Base-by-base conservation (phyloP, 2,113 vertebrate species). In the Aspidoscelis tigris region DNA sequence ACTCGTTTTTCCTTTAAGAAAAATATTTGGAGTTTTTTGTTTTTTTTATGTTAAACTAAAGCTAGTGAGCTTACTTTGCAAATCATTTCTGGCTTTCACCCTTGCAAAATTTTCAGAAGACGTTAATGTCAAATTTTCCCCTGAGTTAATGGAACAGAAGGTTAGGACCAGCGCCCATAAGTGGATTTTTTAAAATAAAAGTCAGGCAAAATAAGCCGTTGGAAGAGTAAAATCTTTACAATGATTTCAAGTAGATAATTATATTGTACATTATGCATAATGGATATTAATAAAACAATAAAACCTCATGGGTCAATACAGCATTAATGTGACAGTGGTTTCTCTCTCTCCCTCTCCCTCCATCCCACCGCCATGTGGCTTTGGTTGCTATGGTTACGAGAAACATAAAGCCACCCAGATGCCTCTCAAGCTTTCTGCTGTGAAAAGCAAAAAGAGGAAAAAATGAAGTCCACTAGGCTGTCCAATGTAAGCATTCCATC, bases 321-420 rank as follows among this genome's bases (percentile, higher is more conserved):
- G 20, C 14, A 50, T 22, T 85, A 85, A 79, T 79, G 2, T 20
- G n/a, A 87, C 43, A 22, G 39, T 11, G 39, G 9, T 66, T 20
- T 18, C 80, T 74, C 47, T 70, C 22, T 41, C 1, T 3, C 90
- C 85, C 39, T 9, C 5, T 44, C 14, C 11, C 33, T 7, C 64
- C 33, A 86, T 78, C 79, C 78, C 58, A 83, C 39, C 33, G 55
- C 24, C 81, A 41, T 87, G 55, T 78, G 79, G 71, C 66, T 18
- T 55, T 84, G 76, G 76, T 86, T 92, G 80, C 84, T 89, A 84
- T 82, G 88, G 74, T 78, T 83, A 89, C 65, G 86, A 1, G 11
- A 89, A 87, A 11, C 21, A 71, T 78, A 64, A 73, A 88, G 76
- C 41, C 84, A 70, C 64, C 83, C 33, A 72, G 33, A 66, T 85